A percentile compares a stretch with the other conserved stretches of the same genome.
These are phyloP conservation scores for Charina bottae DNA, from an alignment of 2,113 vertebrate species.

Conservation along the genomic window DNA sequence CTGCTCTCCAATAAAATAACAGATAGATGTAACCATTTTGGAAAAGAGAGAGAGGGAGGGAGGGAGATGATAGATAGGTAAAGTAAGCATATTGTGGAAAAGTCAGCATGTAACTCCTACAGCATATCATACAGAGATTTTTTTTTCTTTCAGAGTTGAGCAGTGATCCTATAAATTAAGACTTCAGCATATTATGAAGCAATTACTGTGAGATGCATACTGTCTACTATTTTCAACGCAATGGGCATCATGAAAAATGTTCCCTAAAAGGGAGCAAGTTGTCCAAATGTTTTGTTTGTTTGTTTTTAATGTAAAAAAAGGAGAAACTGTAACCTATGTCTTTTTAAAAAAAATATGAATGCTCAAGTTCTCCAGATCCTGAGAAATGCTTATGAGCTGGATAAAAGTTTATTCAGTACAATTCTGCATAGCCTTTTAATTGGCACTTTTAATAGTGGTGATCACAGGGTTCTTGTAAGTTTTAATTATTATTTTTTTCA, in stretches of 20 bases:
- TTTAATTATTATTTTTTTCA: not conserved
- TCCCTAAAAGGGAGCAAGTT: not conserved
- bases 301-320: not conserved
- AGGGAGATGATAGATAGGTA: not conserved
- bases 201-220: not conserved
- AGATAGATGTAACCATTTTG: not conserved
- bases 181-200: not conserved
- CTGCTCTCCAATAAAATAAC: not conserved
- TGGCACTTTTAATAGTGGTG: conserved; percentile 1
- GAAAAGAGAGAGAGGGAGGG: not conserved
- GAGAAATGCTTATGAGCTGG: not conserved
- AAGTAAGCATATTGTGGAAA: not conserved
- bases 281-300: not conserved
- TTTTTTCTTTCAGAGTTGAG: not conserved
- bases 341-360: not conserved
- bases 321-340: not conserved
- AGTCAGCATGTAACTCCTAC: not conserved
- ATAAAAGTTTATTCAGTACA: not conserved
- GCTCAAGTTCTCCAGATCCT: not conserved
- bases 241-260: not conserved
- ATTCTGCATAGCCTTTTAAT: not conserved
- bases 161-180: not conserved
- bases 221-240: not conserved
- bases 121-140: not conserved
- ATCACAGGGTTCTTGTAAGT: not conserved